Base-by-base conservation (phyloP, 64 coral and sea anemone genomes). In the Astreopora myriophthalma region DNA sequence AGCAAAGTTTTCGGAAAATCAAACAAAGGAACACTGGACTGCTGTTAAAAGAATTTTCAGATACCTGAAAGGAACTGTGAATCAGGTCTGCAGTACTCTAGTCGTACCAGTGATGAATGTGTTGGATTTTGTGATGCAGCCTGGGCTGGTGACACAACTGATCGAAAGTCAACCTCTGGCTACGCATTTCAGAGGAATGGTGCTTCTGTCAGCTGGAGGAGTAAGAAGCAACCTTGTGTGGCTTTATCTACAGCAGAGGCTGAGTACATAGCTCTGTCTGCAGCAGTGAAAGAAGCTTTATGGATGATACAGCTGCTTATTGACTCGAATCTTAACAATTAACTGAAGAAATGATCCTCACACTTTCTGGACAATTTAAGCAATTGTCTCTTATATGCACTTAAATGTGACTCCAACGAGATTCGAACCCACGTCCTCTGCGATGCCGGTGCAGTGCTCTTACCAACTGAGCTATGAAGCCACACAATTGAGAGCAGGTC, bases 71-170 rank as follows among this genome's bases (percentile, higher is more conserved):
- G 86, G 81, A 94, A 86, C 24, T 29, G 46, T 14, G 37, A 89
- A 48, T 42, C 26, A 48, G 86, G 92, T 75, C 77, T 90, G 64
- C 87, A 65, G 5, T 95, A 90, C 60, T 73, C 71, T 28, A 74
- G 51, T 32, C 57, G 80, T 60, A 73, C 17, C 20, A 73, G 26
- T 22, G 30, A 42, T 42, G 67, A 85, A 13, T 90, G 87, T 76
- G 88, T 95, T 38, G 93, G 93, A 84, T 95, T 71, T 29, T 95
- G 48, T 36, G 87, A 95, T 76, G 87, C 93, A 75, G 87, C 89
- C 51, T 94, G 87, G 79, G 92, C 76, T 84, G 92, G 92, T 64
- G 92, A 94, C 25, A 12, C 74, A 13, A 75, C 85, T 40, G 79
- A 94, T 74, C 84, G 86, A 71, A 94, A 88, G 68, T 94, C 92